These are phyloP conservation scores for Patagioenas fasciata DNA, from an alignment of 2,113 vertebrate species.

Conservation along the genomic window DNA sequence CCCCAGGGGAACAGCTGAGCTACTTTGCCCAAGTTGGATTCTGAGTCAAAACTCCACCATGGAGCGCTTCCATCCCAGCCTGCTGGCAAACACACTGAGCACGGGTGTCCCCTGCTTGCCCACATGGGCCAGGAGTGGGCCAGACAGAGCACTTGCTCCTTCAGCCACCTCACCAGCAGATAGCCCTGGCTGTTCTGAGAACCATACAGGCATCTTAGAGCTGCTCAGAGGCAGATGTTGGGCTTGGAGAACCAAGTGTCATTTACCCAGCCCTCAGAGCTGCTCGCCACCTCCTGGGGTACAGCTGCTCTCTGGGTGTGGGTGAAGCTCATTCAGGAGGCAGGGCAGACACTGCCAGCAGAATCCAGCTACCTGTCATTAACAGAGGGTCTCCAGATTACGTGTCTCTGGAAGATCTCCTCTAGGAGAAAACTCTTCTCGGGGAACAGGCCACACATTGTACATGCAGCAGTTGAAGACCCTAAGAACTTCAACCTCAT, in stretches of 20 bases:
- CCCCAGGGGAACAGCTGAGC: background rate
- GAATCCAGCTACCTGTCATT: background rate
- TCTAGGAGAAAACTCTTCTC: background rate
- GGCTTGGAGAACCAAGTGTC: background rate
- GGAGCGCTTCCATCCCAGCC: background rate
- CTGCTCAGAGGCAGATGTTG: background rate
- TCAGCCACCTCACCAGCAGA: background rate
- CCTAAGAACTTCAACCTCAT: background rate
- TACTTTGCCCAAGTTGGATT: background rate
- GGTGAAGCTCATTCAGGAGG: background rate
- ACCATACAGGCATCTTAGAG: rapidly evolving
- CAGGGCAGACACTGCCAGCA: background rate
- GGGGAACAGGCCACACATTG: background rate
- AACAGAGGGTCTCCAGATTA: background rate
- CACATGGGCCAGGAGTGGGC: background rate
- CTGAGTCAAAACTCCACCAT: background rate
- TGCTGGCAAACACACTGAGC: background rate
- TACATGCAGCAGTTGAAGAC: background rate
- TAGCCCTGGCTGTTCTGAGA: background rate
- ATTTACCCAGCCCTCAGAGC: background rate
- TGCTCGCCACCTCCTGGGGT: background rate
- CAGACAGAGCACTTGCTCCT: background rate
- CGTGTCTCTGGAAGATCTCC: background rate
- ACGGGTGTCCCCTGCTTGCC: background rate
- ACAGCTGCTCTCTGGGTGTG: background rate